Base-by-base conservation (phyloP, 2,113 vertebrate species). In the Gopherus flavomarginatus region DNA sequence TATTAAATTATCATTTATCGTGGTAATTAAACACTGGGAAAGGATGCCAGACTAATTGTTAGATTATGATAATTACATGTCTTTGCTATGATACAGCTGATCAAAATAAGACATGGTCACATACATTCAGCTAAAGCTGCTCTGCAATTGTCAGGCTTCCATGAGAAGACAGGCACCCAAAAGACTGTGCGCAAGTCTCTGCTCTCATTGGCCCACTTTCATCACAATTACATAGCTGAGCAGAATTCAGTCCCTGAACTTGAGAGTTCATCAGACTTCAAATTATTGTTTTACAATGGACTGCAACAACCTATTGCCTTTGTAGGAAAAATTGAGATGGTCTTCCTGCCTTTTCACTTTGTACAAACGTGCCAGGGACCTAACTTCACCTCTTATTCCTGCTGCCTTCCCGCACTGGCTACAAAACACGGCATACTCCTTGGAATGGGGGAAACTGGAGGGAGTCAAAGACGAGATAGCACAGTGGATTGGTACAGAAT, bases 51-150 rank as follows among this genome's bases (percentile, higher is more conserved):
- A 98, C 98, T 99, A 99, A 99, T 99, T 99, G 98, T 99, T 98
- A 99, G 98, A 99, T 99, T 99, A 99, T 98, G 98, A 98, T 99
- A 99, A 99, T 99, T 99, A 98, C 98, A 98, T 92, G 97, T 98
- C 98, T 99, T 99, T 98, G 98, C 98, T 98, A 97, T 98, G 98
- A 97, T 98, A 98, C 98, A 99, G 98, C 98, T 98, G 98, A 99
- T 98, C 98, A 98, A 97, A 98, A 98, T 97, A 98, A 98, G 98
- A 98, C 97, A 96, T 98, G 98, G 98, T 99, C 98, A 98, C 90
- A 98, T 94, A 78, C 97, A 98, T 97, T 98, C 94, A 95, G 97
- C 94, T 97, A 97, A 98, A 97, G 97, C 98, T 95, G 93, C 90
- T 97, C 97, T 96, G 96, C 98, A 98, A 98, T 97, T 92, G 97